Percentiles rank a stretch among this genome's conserved stretches.
phyloP scores from a whole-genome alignment of 23 tunicate genomes.

The Ciona savignyi region DNA sequence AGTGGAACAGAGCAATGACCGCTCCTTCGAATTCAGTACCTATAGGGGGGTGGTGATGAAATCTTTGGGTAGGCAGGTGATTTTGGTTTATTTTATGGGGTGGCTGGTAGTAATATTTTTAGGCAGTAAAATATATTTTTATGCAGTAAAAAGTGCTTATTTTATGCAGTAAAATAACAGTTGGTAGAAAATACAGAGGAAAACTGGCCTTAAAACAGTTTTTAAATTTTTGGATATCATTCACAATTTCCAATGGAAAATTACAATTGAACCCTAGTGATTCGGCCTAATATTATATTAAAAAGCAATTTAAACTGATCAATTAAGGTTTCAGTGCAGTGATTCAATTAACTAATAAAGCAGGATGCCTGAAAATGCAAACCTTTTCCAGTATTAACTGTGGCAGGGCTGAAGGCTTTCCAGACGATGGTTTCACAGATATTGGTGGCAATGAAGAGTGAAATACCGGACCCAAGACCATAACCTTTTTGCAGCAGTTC shows the following conservation, averaged over 20 bases:
- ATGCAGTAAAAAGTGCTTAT: not conserved
- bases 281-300: not conserved
- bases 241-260: not conserved
- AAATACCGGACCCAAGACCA: slow-evolving; percentile 99
- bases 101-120: not conserved
- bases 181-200: not conserved
- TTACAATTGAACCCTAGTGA: too few relatives aligned
- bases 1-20: slow-evolving; percentile 90
- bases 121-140: not conserved
- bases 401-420: slow-evolving; percentile 98
- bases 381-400: slow-evolving; percentile 99
- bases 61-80: not conserved
- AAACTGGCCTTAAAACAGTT: too few relatives aligned
- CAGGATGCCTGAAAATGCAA: too few relatives aligned
- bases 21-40: slow-evolving; percentile 99
- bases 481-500: slow-evolving; percentile 97
- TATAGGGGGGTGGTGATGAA: slow-evolving; percentile 1
- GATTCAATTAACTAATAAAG: too few relatives aligned
- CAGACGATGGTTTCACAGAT: slow-evolving; percentile 99
- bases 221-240: not conserved
- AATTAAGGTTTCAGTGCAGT: not conserved
- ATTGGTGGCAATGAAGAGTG: slow-evolving; percentile 99
- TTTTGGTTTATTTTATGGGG: too few relatives aligned
- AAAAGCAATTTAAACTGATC: not conserved
- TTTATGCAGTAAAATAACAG: not conserved